Conservation (phyloP, 2,113 vertebrate genomes). For the Gallinago paraguaiae region DNA sequence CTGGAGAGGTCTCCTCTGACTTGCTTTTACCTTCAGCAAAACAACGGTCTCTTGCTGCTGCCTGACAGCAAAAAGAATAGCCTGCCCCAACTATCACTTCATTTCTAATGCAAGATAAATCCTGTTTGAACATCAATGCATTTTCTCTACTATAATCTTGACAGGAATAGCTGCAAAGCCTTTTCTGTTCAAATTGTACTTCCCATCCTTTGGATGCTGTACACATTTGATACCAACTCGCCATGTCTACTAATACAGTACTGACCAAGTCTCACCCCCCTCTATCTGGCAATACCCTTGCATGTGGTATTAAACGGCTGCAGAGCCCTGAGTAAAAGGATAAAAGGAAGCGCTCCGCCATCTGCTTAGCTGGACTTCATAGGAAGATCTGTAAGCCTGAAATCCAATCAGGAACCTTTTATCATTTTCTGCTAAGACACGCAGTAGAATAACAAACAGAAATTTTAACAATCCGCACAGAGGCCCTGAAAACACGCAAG, state of each 20-base stretch:
- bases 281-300: background rate
- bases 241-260: background rate
- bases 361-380: background rate
- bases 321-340: background rate
- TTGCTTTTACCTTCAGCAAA: background rate
- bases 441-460: background rate
- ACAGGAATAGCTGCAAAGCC: conserved; percentile 17
- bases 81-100: background rate
- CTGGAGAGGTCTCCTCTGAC: background rate
- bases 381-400: background rate
- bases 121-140: background rate
- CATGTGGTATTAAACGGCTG: background rate
- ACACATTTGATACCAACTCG: background rate
- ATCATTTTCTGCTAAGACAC: background rate
- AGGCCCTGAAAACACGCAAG: background rate
- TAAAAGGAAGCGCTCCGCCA: background rate
- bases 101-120: background rate
- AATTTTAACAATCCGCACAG: background rate
- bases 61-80: background rate
- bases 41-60: background rate
- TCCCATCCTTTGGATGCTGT: background rate
- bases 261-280: background rate
- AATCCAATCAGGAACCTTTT: background rate
- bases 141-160: background rate
- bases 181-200: background rate